These are phyloP conservation scores for Oligia fasciuncula DNA, from an alignment of 2,888 invertebrate genomes.

Conservation along the genomic window DNA sequence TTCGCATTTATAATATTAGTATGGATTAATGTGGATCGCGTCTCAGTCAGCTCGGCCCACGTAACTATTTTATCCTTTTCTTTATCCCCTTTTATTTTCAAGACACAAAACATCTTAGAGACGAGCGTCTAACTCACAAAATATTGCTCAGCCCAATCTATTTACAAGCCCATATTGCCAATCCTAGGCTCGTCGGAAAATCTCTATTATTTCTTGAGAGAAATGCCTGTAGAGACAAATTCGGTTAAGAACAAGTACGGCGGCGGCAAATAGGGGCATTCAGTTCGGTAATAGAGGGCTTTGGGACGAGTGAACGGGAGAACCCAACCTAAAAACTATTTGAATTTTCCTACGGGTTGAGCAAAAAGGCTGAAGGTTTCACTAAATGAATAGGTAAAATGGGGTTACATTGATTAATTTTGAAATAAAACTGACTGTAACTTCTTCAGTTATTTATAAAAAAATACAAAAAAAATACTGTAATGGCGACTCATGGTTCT, in stretches of 20 bases:
- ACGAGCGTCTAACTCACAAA: slow-evolving; percentile 26
- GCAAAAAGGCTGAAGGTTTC: background rate
- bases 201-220: slow-evolving; percentile 55
- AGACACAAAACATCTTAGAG: background rate
- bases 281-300: slow-evolving; percentile 48
- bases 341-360: slow-evolving; percentile 4
- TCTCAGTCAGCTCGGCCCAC: background rate
- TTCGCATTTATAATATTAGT: too few relatives aligned
- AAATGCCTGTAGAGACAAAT: slow-evolving; percentile 53
- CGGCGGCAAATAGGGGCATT: slow-evolving; percentile 48
- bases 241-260: slow-evolving; percentile 47
- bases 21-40: background rate
- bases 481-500: too few relatives aligned
- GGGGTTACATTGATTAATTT: too few relatives aligned
- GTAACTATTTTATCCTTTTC: background rate
- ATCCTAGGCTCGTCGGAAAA: slow-evolving; percentile 46
- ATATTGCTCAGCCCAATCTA: slow-evolving; percentile 47
- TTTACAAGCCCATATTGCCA: slow-evolving; percentile 54
- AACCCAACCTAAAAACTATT: slow-evolving; percentile 18
- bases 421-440: too few relatives aligned
- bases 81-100: slow-evolving; percentile 16
- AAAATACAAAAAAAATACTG: too few relatives aligned
- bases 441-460: too few relatives aligned
- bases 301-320: slow-evolving; percentile 20
- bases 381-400: background rate